Evolutionary conservation across 2,888 invertebrate genomes (phyloP).

Genomic region (Heliconius hortense): DNA sequence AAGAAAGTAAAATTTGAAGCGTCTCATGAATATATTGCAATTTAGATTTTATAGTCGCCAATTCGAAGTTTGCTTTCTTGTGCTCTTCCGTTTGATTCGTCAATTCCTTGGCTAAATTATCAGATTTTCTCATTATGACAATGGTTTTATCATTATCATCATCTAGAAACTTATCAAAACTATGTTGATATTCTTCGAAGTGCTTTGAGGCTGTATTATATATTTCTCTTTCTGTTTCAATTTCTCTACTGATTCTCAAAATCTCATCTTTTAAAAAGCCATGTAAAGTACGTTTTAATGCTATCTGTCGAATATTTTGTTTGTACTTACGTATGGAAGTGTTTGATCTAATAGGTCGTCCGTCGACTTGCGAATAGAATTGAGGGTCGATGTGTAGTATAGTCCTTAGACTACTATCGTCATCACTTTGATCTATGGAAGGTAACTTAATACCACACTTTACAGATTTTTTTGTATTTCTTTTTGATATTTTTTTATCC

Average conservation of each 20-base stretch:
- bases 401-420: slow-evolving; percentile 65
- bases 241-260: slow-evolving; percentile 68
- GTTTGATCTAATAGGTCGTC: slow-evolving; percentile 81
- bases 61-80: slow-evolving; percentile 67
- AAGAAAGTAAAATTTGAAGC: slow-evolving; percentile 67
- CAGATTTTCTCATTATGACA: slow-evolving; percentile 72
- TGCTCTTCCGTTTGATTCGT: slow-evolving; percentile 66
- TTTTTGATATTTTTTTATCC: slow-evolving; percentile 55
- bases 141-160: slow-evolving; percentile 76
- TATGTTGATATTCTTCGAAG: slow-evolving; percentile 71
- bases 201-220: slow-evolving; percentile 66
- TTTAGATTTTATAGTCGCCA: slow-evolving; percentile 71
- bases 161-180: slow-evolving; percentile 75
- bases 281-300: slow-evolving; percentile 64
- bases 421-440: slow-evolving; percentile 57
- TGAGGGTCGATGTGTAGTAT: slow-evolving; percentile 84
- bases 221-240: slow-evolving; percentile 63
- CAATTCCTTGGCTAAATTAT: slow-evolving; percentile 66
- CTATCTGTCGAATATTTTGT: slow-evolving; percentile 70
- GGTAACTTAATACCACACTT: slow-evolving; percentile 67
- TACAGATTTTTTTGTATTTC: slow-evolving; percentile 54
- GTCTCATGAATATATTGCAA: slow-evolving; percentile 73
- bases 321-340: slow-evolving; percentile 81
- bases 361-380: slow-evolving; percentile 83
- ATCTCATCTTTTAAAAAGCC: slow-evolving; percentile 73